phyloP scores from a whole-genome alignment of 1,140 invertebrate genomes.

The Aethina tumida region DNA sequence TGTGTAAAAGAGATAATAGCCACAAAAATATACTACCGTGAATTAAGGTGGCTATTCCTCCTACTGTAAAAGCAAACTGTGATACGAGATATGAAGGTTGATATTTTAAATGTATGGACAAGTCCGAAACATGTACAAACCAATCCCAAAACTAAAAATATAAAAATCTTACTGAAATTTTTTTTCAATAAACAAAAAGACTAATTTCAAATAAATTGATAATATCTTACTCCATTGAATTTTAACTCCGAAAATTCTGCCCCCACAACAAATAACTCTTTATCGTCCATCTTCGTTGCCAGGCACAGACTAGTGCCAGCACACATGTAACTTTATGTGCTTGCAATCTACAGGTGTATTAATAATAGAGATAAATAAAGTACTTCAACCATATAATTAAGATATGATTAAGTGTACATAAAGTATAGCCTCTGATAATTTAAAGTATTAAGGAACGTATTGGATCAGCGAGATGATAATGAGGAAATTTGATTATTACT shows the following conservation, averaged over 20 bases:
- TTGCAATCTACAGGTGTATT: too few species aligned
- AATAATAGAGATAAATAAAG: too few species aligned
- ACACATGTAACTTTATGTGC: too few species aligned
- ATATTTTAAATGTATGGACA: conserved; percentile 41
- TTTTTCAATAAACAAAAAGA: background rate
- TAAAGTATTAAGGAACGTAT: too few species aligned
- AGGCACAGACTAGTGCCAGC: too few species aligned
- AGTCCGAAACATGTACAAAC: conserved; percentile 41
- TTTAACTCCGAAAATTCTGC: conserved; percentile 24
- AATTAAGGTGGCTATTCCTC: conserved; percentile 44
- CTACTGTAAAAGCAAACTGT: conserved; percentile 42
- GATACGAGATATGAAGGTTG: conserved; percentile 51
- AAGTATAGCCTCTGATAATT: too few species aligned
- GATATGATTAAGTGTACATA: too few species aligned
- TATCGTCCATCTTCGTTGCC: conserved; percentile 15
- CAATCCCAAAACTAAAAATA: conserved; percentile 43
- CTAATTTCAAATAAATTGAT: background rate
- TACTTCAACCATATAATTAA: too few species aligned
- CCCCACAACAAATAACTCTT: conserved; percentile 19
- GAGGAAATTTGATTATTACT: too few species aligned
- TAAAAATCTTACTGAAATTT: conserved; percentile 1
- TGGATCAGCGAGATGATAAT: too few species aligned
- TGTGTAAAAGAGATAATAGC: conserved; percentile 3
- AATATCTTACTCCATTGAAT: conserved; percentile 22
- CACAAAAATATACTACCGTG: conserved; percentile 40